Conservation (phyloP, 2,113 vertebrate species). For the Gallinago media region DNA sequence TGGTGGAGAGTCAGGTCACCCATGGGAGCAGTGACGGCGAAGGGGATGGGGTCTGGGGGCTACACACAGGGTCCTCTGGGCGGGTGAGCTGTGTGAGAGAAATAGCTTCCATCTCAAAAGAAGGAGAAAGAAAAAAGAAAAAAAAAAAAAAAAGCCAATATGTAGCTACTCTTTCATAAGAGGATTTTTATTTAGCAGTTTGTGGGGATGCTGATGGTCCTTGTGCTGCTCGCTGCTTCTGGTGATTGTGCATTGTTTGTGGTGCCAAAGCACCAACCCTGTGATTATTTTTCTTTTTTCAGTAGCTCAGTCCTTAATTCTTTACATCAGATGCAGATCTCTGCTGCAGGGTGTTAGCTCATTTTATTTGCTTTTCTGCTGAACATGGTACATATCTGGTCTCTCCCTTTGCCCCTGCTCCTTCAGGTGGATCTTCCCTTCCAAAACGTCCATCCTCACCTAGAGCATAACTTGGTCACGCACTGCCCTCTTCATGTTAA, state of each 20-base stretch:
- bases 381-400: not conserved
- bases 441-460: not conserved
- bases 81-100: not conserved
- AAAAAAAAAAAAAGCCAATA: not conserved
- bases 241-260: not conserved
- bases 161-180: not conserved
- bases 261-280: not conserved
- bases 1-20: accelerated
- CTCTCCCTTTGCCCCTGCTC: not conserved
- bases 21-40: not conserved
- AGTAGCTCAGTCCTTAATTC: not conserved
- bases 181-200: not conserved
- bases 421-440: not conserved
- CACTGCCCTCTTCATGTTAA: not conserved
- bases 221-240: not conserved
- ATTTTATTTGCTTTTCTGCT: not conserved
- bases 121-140: too few relatives aligned
- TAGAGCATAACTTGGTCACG: not conserved
- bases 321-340: not conserved
- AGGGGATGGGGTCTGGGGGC: not conserved
- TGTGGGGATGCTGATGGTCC: not conserved
- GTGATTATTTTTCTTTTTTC: not conserved
- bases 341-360: not conserved
- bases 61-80: accelerated
- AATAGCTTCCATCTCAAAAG: not conserved